Percentiles rank a stretch among this genome's conserved stretches.
phyloP scores from a whole-genome alignment of 2,113 vertebrate species.

The Hyla sarda region DNA sequence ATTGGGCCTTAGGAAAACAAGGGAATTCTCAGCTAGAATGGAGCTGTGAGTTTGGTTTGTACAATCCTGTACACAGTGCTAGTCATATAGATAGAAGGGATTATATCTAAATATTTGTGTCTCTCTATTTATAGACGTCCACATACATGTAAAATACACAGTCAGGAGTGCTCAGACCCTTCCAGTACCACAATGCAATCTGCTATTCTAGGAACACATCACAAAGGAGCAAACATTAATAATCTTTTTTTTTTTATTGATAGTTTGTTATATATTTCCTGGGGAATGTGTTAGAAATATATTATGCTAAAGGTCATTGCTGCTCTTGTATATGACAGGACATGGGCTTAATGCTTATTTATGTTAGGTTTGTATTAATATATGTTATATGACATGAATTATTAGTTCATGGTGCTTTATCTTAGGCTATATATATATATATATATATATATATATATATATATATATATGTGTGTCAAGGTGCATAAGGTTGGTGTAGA shows the following conservation, averaged over 20 bases:
- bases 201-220: not conserved
- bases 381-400: not conserved
- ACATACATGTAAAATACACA: conserved; percentile 46
- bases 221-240: not conserved
- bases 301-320: not conserved
- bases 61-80: conserved; percentile 46
- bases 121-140: conserved; percentile 39
- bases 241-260: not conserved
- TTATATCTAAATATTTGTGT: conserved; percentile 49
- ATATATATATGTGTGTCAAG: not conserved
- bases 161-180: not conserved
- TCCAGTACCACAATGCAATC: not conserved
- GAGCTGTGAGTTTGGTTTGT: conserved; percentile 50
- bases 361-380: not conserved
- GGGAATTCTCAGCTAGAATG: conserved; percentile 50
- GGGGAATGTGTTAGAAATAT: not conserved
- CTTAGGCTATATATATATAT: not conserved
- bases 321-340: not conserved
- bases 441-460: not conserved
- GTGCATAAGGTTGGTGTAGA: not conserved
- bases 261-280: not conserved
- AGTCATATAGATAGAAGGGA: conserved; percentile 51
- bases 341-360: not conserved
- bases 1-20: conserved; percentile 60
- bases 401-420: too few relatives aligned